Percentiles rank a stretch among this genome's conserved stretches.
Conservation (phyloP, 2,113 vertebrate genomes). For the Laticauda colubrina region DNA sequence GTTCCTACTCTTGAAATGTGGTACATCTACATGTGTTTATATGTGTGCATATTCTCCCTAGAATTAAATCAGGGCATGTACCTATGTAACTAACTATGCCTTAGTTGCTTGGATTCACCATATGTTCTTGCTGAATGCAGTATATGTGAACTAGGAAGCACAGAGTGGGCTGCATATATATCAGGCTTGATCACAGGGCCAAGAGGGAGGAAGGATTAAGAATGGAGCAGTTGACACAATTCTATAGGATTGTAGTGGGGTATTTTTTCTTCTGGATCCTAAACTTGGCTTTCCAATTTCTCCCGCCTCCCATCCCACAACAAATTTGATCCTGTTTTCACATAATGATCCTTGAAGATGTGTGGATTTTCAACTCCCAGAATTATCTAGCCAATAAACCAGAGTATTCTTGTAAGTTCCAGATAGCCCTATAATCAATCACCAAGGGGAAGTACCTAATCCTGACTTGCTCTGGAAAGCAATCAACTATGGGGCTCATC, state of each 20-base stretch:
- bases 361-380: background rate
- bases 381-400: background rate
- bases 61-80: background rate
- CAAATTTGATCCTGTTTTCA: background rate
- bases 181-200: background rate
- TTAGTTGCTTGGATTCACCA: background rate
- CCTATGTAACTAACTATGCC: background rate
- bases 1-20: background rate
- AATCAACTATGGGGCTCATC: background rate
- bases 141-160: background rate
- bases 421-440: background rate
- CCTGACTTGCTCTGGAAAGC: background rate
- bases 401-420: background rate
- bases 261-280: background rate
- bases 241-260: background rate
- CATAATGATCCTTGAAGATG: background rate
- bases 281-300: background rate
- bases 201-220: background rate
- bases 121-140: background rate
- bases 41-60: background rate
- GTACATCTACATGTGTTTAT: background rate
- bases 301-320: background rate
- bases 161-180: background rate
- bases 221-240: background rate
- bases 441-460: background rate